Evolutionary conservation across 35 echinoderm and acorn worm genomes (phyloP).

Genomic region (Apostichopus japonicus): DNA sequence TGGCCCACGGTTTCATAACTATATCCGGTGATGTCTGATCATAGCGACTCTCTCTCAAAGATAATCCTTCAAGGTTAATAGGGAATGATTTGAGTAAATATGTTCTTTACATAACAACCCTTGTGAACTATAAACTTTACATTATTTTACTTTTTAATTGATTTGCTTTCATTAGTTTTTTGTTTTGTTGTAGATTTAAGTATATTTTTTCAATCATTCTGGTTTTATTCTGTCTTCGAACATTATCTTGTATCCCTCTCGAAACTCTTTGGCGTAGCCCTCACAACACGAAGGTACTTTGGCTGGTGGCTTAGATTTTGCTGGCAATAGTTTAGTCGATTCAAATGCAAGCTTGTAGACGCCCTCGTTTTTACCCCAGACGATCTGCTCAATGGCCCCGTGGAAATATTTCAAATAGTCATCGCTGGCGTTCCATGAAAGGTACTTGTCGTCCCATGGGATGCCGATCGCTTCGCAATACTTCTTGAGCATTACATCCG

Average conservation of each 20-base stretch:
- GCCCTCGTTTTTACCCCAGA: constrained; percentile 1
- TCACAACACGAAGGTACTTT: background rate
- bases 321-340: background rate
- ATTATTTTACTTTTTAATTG: too few relatives aligned
- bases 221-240: constrained; percentile 13
- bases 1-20: too few relatives aligned
- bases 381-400: constrained; percentile 1
- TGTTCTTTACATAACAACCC: too few relatives aligned
- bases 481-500: background rate
- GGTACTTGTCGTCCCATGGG: constrained; percentile 1
- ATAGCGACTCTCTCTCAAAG: too few relatives aligned
- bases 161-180: too few relatives aligned
- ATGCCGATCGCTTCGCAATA: constrained; percentile 34
- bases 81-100: too few relatives aligned
- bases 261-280: constrained; percentile 29
- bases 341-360: background rate
- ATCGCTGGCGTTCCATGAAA: constrained; percentile 32
- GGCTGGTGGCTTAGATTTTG: background rate
- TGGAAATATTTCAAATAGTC: constrained; percentile 15
- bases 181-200: background rate
- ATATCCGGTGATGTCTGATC: too few relatives aligned
- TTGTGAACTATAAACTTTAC: too few relatives aligned
- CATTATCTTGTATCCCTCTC: constrained; percentile 27
- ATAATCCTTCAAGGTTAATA: too few relatives aligned
- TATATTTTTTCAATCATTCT: background rate